Conservation (phyloP, 2,113 vertebrate genomes). For the Prochilodus magdalenae region DNA sequence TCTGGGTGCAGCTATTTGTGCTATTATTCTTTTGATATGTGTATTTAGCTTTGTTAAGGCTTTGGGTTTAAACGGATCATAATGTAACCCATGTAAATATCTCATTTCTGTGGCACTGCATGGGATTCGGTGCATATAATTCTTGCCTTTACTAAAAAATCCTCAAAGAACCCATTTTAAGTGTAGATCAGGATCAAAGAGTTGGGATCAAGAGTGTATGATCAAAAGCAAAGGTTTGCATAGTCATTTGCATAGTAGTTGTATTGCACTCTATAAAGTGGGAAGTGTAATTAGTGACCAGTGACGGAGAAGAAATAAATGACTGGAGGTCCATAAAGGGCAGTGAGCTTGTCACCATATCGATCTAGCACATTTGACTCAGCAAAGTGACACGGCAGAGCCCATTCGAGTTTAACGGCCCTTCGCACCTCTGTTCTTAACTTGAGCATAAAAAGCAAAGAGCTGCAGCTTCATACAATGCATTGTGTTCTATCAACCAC, state of each 20-base stretch:
- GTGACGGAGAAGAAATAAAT: constrained; percentile 20
- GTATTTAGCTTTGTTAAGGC: too few species aligned
- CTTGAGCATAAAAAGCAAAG: constrained; percentile 32
- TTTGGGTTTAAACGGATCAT: too few species aligned
- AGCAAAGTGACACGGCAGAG: constrained; percentile 6
- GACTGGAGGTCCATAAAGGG: constrained; percentile 21
- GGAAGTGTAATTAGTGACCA: constrained; percentile 39
- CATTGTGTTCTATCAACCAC: neutral
- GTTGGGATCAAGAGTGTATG: neutral
- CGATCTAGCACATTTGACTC: constrained; percentile 40
- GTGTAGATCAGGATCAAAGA: neutral
- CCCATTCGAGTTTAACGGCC: constrained; percentile 9
- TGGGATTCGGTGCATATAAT: neutral
- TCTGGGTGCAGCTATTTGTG: too few species aligned
- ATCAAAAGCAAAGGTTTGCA: constrained; percentile 1
- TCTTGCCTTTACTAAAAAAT: neutral
- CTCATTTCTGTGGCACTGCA: too few species aligned
- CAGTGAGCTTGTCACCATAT: constrained; percentile 29
- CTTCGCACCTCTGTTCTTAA: constrained; percentile 29
- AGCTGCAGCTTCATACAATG: constrained; percentile 3
- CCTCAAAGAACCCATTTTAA: neutral
- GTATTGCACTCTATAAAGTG: neutral
- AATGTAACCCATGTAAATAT: too few species aligned
- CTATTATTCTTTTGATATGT: too few species aligned
- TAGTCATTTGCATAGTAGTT: constrained; percentile 21